A percentile compares a stretch with the other conserved stretches of the same genome.
phyloP scores from a whole-genome alignment of 2,888 invertebrate species.

The Meiosimyza decipiens region DNA sequence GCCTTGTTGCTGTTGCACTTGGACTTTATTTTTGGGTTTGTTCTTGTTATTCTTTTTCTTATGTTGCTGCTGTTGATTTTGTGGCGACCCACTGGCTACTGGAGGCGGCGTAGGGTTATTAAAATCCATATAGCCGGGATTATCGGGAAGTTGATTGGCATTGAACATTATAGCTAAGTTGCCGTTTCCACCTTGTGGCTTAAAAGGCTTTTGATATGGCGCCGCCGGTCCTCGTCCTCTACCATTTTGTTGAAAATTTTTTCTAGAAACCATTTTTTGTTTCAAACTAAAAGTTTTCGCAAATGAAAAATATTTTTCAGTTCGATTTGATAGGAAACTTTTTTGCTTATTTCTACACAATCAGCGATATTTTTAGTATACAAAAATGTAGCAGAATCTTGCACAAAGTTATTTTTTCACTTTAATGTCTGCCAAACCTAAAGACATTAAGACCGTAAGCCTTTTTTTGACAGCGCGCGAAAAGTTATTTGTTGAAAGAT shows the following conservation, averaged over 20 bases:
- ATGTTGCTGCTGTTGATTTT: constrained; percentile 31
- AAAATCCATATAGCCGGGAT: constrained; percentile 66
- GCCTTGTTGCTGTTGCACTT: constrained; percentile 36
- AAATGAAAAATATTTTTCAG: constrained; percentile 14
- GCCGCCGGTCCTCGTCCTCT: constrained; percentile 47
- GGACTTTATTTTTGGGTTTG: constrained; percentile 32
- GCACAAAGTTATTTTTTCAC: too few species aligned
- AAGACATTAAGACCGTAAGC: too few species aligned
- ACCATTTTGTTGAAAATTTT: constrained; percentile 54
- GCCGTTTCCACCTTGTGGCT: constrained; percentile 40
- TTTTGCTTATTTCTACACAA: too few species aligned
- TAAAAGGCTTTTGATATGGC: constrained; percentile 55
- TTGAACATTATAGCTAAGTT: constrained; percentile 60
- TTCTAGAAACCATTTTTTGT: constrained; percentile 50
- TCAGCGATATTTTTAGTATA: too few species aligned
- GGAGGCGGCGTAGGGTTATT: constrained; percentile 59
- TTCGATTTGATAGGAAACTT: too few species aligned
- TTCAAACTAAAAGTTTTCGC: not conserved
- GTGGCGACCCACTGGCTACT: constrained; percentile 34
- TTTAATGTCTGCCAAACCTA: too few species aligned
- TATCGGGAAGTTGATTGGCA: constrained; percentile 65
- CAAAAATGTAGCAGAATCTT: too few species aligned
- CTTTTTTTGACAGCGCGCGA: too few species aligned
- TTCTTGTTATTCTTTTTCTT: constrained; percentile 40
- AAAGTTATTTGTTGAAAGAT: too few species aligned